Conservation (phyloP, 1,140 invertebrate species). For the Subanguina moxae region DNA sequence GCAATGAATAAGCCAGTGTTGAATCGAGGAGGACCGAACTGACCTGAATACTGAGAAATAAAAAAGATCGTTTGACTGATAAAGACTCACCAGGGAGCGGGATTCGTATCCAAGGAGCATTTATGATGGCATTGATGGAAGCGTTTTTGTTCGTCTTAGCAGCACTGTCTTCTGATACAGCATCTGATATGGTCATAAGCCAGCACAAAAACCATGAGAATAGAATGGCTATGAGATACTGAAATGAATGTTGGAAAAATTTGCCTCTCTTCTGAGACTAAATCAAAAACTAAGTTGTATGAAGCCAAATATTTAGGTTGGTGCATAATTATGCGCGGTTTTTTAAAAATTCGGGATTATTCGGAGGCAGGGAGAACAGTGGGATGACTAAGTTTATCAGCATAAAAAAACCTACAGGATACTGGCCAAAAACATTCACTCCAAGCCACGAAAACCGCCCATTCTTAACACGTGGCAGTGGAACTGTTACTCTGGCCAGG, state of each 20-base stretch:
- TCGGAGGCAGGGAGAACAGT: no score
- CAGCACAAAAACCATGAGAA: slow-evolving; percentile 53
- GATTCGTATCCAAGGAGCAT: slow-evolving; percentile 46
- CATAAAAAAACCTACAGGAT: slow-evolving; percentile 44
- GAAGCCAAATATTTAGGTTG: no score
- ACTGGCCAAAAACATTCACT: slow-evolving; percentile 54
- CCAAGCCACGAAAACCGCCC: slow-evolving; percentile 43
- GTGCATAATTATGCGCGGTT: no score
- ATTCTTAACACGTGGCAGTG: slow-evolving; percentile 47
- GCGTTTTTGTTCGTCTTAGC: slow-evolving; percentile 53
- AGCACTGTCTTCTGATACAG: slow-evolving; percentile 42
- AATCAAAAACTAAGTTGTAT: no score
- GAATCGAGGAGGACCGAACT: slow-evolving; percentile 60
- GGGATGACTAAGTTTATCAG: no score
- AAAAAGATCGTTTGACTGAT: slow-evolving; percentile 2
- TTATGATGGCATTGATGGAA: slow-evolving; percentile 40
- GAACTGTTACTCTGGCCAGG: slow-evolving; percentile 46
- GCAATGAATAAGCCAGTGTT: slow-evolving; percentile 58
- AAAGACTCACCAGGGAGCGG: slow-evolving; percentile 50
- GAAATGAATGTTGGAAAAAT: neutral
- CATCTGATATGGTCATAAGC: slow-evolving; percentile 49
- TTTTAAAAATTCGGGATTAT: no score
- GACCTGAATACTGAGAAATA: slow-evolving; percentile 49
- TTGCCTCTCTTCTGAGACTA: no score
- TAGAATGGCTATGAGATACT: slow-evolving; percentile 56